Conservation (phyloP, 2,113 vertebrate species). For the Pomatorhinus ruficollis region DNA sequence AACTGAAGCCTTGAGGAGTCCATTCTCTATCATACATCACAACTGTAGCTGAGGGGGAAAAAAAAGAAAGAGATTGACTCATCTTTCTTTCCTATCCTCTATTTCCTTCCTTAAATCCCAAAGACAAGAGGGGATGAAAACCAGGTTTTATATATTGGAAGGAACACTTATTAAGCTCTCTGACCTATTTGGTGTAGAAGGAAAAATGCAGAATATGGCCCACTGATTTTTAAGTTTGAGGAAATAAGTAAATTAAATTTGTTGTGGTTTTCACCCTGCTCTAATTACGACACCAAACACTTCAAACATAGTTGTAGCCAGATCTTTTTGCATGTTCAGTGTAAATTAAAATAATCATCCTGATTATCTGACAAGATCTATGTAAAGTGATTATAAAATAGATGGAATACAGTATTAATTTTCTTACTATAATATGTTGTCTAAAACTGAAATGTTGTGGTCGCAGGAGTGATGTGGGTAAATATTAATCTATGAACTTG, state of each 20-base stretch:
- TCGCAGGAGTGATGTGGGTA: background rate
- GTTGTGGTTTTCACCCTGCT: background rate
- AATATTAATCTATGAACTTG: background rate
- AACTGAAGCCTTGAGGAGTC: background rate
- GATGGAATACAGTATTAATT: background rate
- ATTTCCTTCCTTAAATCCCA: background rate
- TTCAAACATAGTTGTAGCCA: conserved; percentile 1
- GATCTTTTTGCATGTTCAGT: conserved; percentile 1
- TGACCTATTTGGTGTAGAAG: background rate
- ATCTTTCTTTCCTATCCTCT: background rate
- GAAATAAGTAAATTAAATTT: conserved; percentile 9
- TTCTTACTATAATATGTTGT: background rate
- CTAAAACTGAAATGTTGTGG: background rate
- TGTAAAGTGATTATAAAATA: background rate
- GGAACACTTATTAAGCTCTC: background rate
- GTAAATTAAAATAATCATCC: conserved; percentile 25
- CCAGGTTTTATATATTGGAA: background rate
- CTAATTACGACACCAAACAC: background rate
- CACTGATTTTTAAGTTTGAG: conserved; percentile 6
- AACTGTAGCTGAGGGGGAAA: too few species aligned
- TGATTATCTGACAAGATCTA: conserved; percentile 3
- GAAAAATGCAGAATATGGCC: background rate
- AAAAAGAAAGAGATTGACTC: background rate
- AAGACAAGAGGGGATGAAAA: background rate
- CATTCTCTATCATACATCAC: background rate